Evolutionary conservation across 2,113 vertebrate species (phyloP).

Genomic region (Trochalopteron elliotii): DNA sequence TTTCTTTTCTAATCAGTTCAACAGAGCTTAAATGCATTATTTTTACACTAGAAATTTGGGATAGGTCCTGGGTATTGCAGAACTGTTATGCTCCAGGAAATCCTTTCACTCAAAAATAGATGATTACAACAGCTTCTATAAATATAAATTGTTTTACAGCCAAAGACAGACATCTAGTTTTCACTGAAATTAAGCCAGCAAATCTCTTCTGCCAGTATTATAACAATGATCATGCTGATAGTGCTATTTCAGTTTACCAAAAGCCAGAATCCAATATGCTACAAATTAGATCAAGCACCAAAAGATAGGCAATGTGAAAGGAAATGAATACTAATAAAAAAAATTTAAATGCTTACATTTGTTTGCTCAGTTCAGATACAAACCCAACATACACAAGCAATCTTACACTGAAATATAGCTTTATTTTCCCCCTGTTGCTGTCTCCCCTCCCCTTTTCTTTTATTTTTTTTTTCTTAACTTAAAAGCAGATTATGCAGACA

Average conservation of each 20-base stretch:
- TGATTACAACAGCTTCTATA: conserved; percentile 58
- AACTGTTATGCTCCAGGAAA: conserved; percentile 29
- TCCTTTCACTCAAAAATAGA: conserved; percentile 32
- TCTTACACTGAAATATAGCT: not conserved
- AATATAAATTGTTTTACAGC: conserved; percentile 50
- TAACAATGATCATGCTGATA: conserved; percentile 54
- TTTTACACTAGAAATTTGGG: not conserved
- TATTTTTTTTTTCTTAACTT: not conserved
- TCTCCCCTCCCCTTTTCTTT: accelerated
- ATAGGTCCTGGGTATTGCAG: not conserved
- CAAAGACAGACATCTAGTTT: conserved; percentile 56
- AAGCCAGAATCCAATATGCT: conserved; percentile 41
- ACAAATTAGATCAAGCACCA: conserved; percentile 50
- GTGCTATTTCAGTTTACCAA: conserved; percentile 39
- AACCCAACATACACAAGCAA: not conserved
- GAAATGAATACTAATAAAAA: conserved; percentile 23
- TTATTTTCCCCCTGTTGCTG: not conserved
- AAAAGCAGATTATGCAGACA: not conserved
- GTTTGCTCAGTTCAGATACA: not conserved
- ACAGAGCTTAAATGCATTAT: not conserved
- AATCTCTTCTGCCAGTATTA: conserved; percentile 20
- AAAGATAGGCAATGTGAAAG: conserved; percentile 34
- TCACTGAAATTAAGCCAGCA: conserved; percentile 59
- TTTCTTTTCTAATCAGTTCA: conserved; percentile 33
- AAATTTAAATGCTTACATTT: conserved; percentile 16